Base-by-base conservation (phyloP, 2,113 vertebrate species). In the Ctenodactylus gundi region DNA sequence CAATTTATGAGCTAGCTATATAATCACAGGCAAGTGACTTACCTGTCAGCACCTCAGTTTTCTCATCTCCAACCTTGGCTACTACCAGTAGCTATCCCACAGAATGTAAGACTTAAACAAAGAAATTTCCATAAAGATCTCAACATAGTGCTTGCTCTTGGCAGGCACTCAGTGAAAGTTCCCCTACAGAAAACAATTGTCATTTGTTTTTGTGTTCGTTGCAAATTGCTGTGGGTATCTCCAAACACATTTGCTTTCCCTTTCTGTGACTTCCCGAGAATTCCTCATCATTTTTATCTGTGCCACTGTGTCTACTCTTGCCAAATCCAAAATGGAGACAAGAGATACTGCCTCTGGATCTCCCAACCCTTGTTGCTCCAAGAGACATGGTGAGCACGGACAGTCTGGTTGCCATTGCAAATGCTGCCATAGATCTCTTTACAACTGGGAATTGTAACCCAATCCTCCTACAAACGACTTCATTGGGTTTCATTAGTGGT, bases 401-500 rank as follows among this genome's bases (percentile, higher is more conserved):
- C 10, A 7, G 68, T 88, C 57, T 58, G 70, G 41, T 17, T 46
- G 3, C 9, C 73, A 51, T 34, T 70, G 36, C 8, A 85, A n/a
- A 96, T 75, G 14, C n/a, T 90, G 34, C 58, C 31, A 53, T 12
- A 21, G 75, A 51, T 75, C 57, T 46, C 41, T 81, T 88, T 21
- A 0, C 60, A 51, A 64, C 36, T 36, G 76, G 80, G 34, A 77
- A n/a, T 34, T 94, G 39, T 46, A 89, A 91, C 31, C 73, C 64
- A 91, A 29, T 14, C 57, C 41, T 75, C 36, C 82, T 23, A 1
- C 41, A 85, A 76, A 93, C 1, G n/a, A 88, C 85, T 88, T 94
- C 91, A 94, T 67, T 90, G 65, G 39, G 72, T 94, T 94, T 94
- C 58, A 70, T 96, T 96, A 97, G 49, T 85, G 87, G 76, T 95